These are phyloP conservation scores for Bursaphelenchus mucronatus DNA, from an alignment of 1,140 invertebrate species.

Conservation along the genomic window DNA sequence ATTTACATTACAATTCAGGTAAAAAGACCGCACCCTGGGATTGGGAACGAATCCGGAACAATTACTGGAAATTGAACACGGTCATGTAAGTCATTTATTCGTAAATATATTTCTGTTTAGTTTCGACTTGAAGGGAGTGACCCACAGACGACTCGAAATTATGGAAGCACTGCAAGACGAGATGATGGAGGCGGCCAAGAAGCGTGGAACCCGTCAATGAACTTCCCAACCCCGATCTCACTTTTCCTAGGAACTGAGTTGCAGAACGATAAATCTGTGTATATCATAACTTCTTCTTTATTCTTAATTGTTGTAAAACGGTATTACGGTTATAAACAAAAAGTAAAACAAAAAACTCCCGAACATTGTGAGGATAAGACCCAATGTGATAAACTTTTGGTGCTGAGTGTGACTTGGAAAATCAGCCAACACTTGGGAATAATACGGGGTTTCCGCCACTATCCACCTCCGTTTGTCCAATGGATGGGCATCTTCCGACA, in stretches of 20 bases:
- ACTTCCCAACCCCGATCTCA: not conserved
- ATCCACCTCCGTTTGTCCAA: constrained; percentile 6
- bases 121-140: constrained; percentile 36
- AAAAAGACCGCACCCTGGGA: constrained; percentile 35
- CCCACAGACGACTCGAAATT: constrained; percentile 40
- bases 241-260: not conserved
- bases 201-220: constrained; percentile 30
- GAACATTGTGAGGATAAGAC: not conserved
- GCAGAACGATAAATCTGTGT: not conserved
- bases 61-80: constrained; percentile 32
- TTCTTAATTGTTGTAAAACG: constrained; percentile 2
- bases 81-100: constrained; percentile 21
- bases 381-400: constrained; percentile 4
- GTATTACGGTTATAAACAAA: not conserved
- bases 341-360: constrained; percentile 9
- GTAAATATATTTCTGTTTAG: constrained; percentile 13
- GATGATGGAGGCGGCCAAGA: constrained; percentile 45
- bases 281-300: no score
- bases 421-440: constrained; percentile 5
- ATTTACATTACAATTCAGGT: constrained; percentile 23
- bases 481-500: not conserved
- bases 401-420: not conserved
- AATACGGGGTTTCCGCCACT: constrained; percentile 13
- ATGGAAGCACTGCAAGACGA: constrained; percentile 46
- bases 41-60: constrained; percentile 33